Base-by-base conservation (phyloP, 1,140 invertebrate species). In the Galendromus occidentalis region DNA sequence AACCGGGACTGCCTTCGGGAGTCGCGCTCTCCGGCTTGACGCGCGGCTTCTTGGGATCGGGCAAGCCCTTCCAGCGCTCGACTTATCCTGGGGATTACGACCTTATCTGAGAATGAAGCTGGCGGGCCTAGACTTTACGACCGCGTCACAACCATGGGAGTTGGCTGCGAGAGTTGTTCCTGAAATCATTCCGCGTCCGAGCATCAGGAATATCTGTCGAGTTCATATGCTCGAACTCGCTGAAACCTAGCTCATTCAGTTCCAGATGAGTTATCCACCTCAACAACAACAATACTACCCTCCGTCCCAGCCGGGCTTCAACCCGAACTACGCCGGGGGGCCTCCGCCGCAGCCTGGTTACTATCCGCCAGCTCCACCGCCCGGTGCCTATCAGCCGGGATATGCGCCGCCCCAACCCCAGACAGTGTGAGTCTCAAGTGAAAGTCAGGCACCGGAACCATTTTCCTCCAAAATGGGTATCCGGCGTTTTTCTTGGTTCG, bases 181-280 rank as follows among this genome's bases (percentile, higher is more conserved):
- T 39, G 33, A 39, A 39, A 39, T n/a, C n/a, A n/a, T n/a, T n/a
- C n/a, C n/a, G n/a, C n/a, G n/a, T n/a, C n/a, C n/a, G 42, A 44
- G 42, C n/a, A 44, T 44, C n/a, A 44, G n/a, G 42, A 44, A 44
- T 44, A 44, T 44, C 12, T 44, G n/a, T 44, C 42, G 14, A 44
- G n/a, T 44, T 14, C 14, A n/a, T 44, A 44, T 44, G n/a, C 42
- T 12, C n/a, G n/a, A 12, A n/a, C n/a, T 47, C 25, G 18, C 18
- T 22, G 28, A 28, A 47, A 47, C 4, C 45, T 4, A 47, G 45
- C 25, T 6, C 4, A 5, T 22, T 28, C 45, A 59, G 25, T 59
- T 59, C 33, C 51, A 59, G 51, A 59, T 59, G 51, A 59, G 51
- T 59, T 59, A 59, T 25, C 51, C 51, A 59, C 51, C 25, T 29